Conservation (phyloP, 2,113 vertebrate species). For the Chamaea fasciata region DNA sequence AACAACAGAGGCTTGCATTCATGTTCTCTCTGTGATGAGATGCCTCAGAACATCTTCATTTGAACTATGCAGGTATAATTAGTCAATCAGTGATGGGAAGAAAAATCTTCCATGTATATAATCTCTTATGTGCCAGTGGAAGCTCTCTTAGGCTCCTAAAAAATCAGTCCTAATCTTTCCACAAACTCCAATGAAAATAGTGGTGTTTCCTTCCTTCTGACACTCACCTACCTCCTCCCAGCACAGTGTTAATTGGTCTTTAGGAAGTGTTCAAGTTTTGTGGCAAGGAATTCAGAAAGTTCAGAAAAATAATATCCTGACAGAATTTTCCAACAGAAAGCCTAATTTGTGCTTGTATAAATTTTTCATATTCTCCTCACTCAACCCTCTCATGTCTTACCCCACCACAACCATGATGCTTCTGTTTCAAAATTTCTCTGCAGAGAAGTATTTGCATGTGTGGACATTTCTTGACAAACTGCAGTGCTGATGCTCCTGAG, state of each 20-base stretch:
- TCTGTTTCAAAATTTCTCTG: not conserved
- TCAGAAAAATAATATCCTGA: not conserved
- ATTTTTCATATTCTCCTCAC: not conserved
- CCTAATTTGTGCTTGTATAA: not conserved
- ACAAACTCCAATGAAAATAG: not conserved
- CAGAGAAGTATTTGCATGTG: not conserved
- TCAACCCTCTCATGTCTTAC: not conserved
- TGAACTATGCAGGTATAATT: conserved; percentile 8
- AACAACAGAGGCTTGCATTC: not conserved
- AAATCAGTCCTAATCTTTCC: not conserved
- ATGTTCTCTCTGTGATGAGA: not conserved
- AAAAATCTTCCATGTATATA: not conserved
- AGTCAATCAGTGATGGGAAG: not conserved
- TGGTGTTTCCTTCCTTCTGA: not conserved
- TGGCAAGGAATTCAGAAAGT: not conserved
- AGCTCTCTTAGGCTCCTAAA: not conserved
- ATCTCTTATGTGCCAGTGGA: not conserved
- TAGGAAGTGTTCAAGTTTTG: not conserved
- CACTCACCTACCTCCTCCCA: not conserved
- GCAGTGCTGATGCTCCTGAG: not conserved
- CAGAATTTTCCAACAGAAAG: not conserved
- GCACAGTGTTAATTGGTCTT: not conserved
- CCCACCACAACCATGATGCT: rapidly evolving
- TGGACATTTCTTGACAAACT: not conserved
- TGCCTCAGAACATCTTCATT: not conserved